These are phyloP conservation scores for Odontamblyopus rebecca DNA, from an alignment of 2,797 vertebrate species.

Conservation along the genomic window DNA sequence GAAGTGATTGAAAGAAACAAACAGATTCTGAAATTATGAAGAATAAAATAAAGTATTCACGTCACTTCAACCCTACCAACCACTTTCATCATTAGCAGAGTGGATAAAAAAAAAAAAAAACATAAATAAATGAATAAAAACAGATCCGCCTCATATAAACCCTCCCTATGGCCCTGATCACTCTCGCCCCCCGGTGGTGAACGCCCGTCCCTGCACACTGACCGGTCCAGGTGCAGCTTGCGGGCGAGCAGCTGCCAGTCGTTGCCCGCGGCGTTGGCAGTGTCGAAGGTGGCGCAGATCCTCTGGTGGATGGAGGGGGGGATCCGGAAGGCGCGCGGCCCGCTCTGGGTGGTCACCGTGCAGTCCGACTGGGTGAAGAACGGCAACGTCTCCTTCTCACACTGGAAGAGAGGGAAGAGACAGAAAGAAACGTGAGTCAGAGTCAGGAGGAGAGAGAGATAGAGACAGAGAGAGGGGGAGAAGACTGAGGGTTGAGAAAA, in stretches of 20 bases:
- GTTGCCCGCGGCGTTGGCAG: constrained; percentile 93
- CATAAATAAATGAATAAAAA: too few species aligned
- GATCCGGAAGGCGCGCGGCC: constrained; percentile 96
- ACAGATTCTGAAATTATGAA: too few species aligned
- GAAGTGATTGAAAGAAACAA: too few species aligned
- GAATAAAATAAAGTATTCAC: too few species aligned
- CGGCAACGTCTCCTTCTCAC: constrained; percentile 84
- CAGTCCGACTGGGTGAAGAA: constrained; percentile 90
- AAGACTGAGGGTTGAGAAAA: too few species aligned
- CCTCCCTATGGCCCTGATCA: neutral
- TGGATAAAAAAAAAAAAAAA: too few species aligned
- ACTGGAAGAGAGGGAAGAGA: constrained; percentile 66
- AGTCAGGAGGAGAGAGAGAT: constrained; percentile 3
- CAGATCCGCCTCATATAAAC: too few species aligned
- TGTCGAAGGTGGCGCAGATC: constrained; percentile 96
- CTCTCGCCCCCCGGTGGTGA: neutral
- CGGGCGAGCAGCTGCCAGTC: constrained; percentile 98
- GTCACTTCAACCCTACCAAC: too few species aligned
- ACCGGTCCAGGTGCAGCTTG: constrained; percentile 94
- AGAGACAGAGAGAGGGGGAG: neutral
- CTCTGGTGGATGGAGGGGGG: constrained; percentile 92
- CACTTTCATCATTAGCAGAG: too few species aligned
- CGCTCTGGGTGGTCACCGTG: constrained; percentile 87
- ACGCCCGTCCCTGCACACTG: constrained; percentile 43
- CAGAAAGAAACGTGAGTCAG: neutral